Percentiles rank a stretch among this genome's conserved stretches.
Conservation (phyloP, 1,140 invertebrate genomes). For the Trichoplusia ni region DNA sequence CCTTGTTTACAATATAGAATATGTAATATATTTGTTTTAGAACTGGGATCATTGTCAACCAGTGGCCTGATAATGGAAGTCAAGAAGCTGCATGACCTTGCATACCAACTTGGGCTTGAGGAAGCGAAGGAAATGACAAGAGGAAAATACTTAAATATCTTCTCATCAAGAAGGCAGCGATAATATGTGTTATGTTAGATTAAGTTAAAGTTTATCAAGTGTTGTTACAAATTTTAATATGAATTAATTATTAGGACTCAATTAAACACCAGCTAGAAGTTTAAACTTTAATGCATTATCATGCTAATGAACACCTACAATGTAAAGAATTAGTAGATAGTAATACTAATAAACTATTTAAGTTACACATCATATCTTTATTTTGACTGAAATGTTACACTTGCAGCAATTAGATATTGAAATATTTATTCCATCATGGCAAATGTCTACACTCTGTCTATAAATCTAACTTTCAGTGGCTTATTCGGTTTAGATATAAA, state of each 20-base stretch:
- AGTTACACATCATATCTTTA: neutral
- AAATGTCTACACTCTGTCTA: conserved; percentile 72
- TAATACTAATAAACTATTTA: conserved; percentile 11
- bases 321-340: conserved; percentile 12
- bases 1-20: no score
- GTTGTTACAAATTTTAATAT: neutral
- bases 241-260: neutral
- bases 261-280: neutral
- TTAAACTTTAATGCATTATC: neutral
- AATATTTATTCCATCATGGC: no score
- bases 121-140: conserved; percentile 98
- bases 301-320: conserved; percentile 6
- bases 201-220: neutral
- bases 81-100: conserved; percentile 94
- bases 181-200: conserved; percentile 37
- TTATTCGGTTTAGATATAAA: conserved; percentile 83
- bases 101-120: conserved; percentile 95
- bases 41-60: conserved; percentile 90
- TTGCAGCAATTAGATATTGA: neutral
- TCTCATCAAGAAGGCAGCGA: conserved; percentile 79
- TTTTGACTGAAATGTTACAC: conserved; percentile 3
- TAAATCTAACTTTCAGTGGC: conserved; percentile 84
- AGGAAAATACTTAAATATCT: conserved; percentile 96
- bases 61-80: conserved; percentile 94
- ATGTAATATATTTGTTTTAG: conserved; percentile 81